Evolutionary conservation across 1,140 invertebrate genomes (phyloP).

Genomic region (Capitella teleta): DNA sequence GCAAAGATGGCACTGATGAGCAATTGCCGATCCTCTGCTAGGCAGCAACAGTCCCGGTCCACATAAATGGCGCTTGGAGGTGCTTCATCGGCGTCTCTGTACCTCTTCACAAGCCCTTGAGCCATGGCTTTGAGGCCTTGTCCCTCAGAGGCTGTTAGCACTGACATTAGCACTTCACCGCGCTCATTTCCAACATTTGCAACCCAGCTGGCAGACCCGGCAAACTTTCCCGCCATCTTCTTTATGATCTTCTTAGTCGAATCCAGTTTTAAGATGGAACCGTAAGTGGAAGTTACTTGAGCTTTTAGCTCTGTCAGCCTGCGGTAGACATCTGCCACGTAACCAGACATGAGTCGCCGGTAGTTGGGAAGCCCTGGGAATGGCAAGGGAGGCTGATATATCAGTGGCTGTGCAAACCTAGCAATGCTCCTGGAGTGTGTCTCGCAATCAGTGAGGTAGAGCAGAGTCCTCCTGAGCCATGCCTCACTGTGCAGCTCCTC

Average conservation of each 20-base stretch:
- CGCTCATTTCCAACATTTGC: conserved; percentile 19
- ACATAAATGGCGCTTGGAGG: neutral
- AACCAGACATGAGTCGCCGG: conserved; percentile 16
- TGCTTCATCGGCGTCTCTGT: neutral
- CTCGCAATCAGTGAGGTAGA: neutral
- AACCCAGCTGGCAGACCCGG: conserved; percentile 14
- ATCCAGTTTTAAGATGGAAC: conserved; percentile 19
- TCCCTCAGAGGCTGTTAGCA: conserved; percentile 14
- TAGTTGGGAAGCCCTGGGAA: neutral
- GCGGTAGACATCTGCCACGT: conserved; percentile 14
- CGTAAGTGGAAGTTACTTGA: conserved; percentile 18
- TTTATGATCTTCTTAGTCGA: conserved; percentile 16
- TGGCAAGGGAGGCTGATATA: neutral
- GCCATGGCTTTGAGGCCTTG: neutral
- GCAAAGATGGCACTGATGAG: neutral
- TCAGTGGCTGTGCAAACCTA: neutral
- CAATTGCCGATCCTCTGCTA: neutral
- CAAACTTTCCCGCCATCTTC: conserved; percentile 10
- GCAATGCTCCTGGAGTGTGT: neutral
- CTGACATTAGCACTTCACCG: conserved; percentile 16
- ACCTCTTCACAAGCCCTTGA: neutral
- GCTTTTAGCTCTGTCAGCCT: conserved; percentile 16
- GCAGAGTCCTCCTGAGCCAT: neutral
- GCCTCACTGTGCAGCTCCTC: neutral
- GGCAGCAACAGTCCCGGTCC: neutral